Evolutionary conservation across 2,888 invertebrate species (phyloP), one percentile per base, ranked within the genome.

Genomic region (Oxyteleia sp.): DNA sequence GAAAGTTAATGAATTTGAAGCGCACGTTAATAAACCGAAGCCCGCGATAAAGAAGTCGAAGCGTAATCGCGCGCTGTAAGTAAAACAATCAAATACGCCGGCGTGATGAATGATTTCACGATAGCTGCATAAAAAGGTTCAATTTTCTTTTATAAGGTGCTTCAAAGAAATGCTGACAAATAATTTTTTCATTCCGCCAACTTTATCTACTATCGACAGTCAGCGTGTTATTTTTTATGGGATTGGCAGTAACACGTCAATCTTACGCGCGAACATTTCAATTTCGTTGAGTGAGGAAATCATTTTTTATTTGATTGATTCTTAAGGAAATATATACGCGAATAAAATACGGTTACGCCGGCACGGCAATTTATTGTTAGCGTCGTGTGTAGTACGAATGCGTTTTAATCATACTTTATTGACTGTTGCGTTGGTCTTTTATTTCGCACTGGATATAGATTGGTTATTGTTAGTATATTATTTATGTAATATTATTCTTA

Each of bases 91-190:
- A 32, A 26, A 74, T 74, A 43, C 26, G 7, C 4, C 5, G 15
- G 35, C 8, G 45, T 38, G 32, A 38, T 64, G 38, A 74, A 55
- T 66, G 57, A 64, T 64, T 64, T 75, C 18, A 38, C 26, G 26
- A 57, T 18, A 20, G 35, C 43, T 55, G 55, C 61, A 53, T 57
- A 49, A 49, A 66, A 57, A 26, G 38, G 57, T 66, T 64, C 57
- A 64, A 75, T 75, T 75, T 64, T 75, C 75, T 75, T 75, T 75
- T 75, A 75, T 75, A 47, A 57, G 66, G 57, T 49, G 18, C 64
- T 74, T 55, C 23, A 26, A 47, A 55, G 61, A 64, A 64, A 18
- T 26, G 64, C 74, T 74, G 74, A 64, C 74, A 64, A 64, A 71
- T 57, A 71, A 35, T 71, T 71, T 63, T 74, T 64, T 64, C 45